Conservation (phyloP, 2,888 invertebrate genomes). For the Imbricaverruca yamaguchii region DNA sequence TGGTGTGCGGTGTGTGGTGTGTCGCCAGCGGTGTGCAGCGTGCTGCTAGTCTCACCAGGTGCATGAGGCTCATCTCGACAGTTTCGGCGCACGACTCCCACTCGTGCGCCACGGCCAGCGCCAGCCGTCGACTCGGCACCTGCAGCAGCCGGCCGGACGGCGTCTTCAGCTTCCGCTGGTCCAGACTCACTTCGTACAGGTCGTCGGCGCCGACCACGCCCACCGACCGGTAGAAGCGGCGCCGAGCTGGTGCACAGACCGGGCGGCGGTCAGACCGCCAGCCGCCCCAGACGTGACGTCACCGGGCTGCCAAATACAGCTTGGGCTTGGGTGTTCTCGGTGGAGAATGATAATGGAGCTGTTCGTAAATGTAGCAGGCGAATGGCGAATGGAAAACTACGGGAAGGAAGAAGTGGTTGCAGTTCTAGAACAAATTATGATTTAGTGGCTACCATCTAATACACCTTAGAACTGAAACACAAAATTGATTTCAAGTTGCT, state of each 20-base stretch:
- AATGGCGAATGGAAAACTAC: too few relatives aligned
- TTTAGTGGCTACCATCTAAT: too few relatives aligned
- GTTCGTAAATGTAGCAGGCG: too few relatives aligned
- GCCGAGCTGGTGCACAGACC: background rate
- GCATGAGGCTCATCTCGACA: slow-evolving; percentile 75
- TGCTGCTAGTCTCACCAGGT: slow-evolving; percentile 56
- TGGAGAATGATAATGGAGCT: too few relatives aligned
- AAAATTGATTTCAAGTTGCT: too few relatives aligned
- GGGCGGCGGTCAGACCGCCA: too few relatives aligned
- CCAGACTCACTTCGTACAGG: slow-evolving; percentile 77
- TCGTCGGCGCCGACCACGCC: slow-evolving; percentile 60
- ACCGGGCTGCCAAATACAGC: too few relatives aligned
- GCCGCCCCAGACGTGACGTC: too few relatives aligned
- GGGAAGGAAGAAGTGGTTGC: too few relatives aligned
- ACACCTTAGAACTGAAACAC: too few relatives aligned
- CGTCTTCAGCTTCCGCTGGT: slow-evolving; percentile 81
- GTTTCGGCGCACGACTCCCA: slow-evolving; percentile 79
- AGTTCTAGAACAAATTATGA: too few relatives aligned
- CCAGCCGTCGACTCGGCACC: slow-evolving; percentile 76
- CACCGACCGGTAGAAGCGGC: slow-evolving; percentile 63
- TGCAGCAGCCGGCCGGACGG: slow-evolving; percentile 68
- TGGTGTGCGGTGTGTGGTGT: slow-evolving; percentile 79
- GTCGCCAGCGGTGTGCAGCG: slow-evolving; percentile 70
- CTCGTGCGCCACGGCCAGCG: slow-evolving; percentile 86
- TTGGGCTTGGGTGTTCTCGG: too few relatives aligned